Base-by-base conservation (phyloP, 2,113 vertebrate species). In the Mormoops blainvillei region DNA sequence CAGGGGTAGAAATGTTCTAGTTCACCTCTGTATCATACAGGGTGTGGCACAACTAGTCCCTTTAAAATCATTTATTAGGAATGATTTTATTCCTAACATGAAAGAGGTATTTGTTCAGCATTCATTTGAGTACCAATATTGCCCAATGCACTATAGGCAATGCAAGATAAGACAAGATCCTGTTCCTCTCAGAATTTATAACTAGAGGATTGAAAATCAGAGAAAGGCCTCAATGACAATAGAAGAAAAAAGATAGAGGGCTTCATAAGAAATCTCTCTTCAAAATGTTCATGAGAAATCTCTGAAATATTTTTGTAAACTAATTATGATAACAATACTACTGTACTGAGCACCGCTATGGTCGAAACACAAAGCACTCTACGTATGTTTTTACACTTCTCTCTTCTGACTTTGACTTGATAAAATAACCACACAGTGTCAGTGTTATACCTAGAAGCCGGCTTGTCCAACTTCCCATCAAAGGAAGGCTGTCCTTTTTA, bases 281-380 rank as follows among this genome's bases (percentile, higher is more conserved):
- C 16, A 3, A 31, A 43, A 4, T 5, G 12, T 20, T 15, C 5
- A 7, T 36, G 24, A 77, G 52, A 50, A 80, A 18, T 31, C 28
- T 52, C 54, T 31, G 43, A 24, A 52, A 15, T 8, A 20, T 24
- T 45, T 36, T 10, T 22, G 18, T 9, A 54, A 22, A 20, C 16
- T n/a, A 15, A 36, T 14, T 28, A 12, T 0, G 1, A 11, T 2
- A 33, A 13, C 24, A 5, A 54, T 4, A 38, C 10, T 33, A 16
- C 24, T 28, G 0, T 50, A 20, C 12, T 15, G 50, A 58, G 41
- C 18, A 1, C 7, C 0, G 0, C 28, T 7, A 1, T 6, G 7
- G 20, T 1, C 81, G 9, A 1, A 26, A 31, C 26, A 9, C 41
- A 16, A 5, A 45, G 41, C 9, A 15, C 12, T 31, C 52, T 7